Conservation (phyloP, 1,140 invertebrate species). For the Bemisia tabaci region DNA sequence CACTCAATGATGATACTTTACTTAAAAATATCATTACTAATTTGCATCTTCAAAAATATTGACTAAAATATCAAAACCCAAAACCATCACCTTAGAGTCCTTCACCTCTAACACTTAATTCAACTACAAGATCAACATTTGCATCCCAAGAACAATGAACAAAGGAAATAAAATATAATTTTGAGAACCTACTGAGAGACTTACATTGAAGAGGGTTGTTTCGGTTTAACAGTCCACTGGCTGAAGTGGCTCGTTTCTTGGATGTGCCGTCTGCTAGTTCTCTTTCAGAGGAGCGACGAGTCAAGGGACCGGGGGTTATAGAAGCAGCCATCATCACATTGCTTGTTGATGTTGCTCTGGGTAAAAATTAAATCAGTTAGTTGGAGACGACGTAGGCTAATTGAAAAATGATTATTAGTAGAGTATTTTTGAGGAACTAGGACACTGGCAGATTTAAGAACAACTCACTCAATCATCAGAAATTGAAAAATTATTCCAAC, state of each 20-base stretch:
- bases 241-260: constrained; percentile 66
- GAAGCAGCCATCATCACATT: constrained; percentile 48
- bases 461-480: too few species aligned
- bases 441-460: too few species aligned
- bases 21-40: too few species aligned
- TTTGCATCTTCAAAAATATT: too few species aligned
- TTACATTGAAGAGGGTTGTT: constrained; percentile 1
- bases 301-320: constrained; percentile 45
- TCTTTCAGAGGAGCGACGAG: constrained; percentile 64
- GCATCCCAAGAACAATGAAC: too few species aligned
- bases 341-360: constrained; percentile 68
- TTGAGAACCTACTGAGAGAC: constrained; percentile 2
- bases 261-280: constrained; percentile 55
- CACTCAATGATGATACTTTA: too few species aligned
- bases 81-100: too few species aligned
- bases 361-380: constrained; percentile 20
- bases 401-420: neutral
- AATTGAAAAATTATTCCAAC: too few species aligned
- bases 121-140: too few species aligned
- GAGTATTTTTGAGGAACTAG: too few species aligned
- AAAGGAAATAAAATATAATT: neutral
- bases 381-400: neutral
- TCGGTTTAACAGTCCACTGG: constrained; percentile 39
- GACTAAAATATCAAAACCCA: too few species aligned
- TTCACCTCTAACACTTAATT: too few species aligned